Evolutionary conservation across 2,888 invertebrate species (phyloP).

Genomic region (Plagiodera versicolora): DNA sequence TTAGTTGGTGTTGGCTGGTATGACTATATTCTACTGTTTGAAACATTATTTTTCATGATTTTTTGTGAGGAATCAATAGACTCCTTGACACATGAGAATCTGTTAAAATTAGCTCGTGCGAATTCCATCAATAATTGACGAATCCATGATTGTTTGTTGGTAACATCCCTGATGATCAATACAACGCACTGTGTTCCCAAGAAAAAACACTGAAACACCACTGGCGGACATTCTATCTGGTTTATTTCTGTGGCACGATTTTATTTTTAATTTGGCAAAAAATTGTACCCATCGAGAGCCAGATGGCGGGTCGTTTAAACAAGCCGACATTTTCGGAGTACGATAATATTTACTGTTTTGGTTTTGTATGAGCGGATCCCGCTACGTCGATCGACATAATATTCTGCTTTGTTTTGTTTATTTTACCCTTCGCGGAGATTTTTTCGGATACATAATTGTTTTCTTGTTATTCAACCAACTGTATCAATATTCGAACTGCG

Average conservation of each 20-base stretch:
- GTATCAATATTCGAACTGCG: too few relatives aligned
- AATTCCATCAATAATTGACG: too few relatives aligned
- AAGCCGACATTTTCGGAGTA: conserved; percentile 18
- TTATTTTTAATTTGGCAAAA: conserved; percentile 29
- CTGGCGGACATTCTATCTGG: conserved; percentile 22
- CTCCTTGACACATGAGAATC: too few relatives aligned
- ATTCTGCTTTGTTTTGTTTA: conserved; percentile 10
- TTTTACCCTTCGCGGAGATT: not conserved
- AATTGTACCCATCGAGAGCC: conserved; percentile 13
- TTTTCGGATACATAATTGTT: conserved; percentile 5
- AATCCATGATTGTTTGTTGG: too few relatives aligned
- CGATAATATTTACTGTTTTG: conserved; percentile 25
- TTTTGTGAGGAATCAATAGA: too few relatives aligned
- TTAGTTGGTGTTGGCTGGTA: too few relatives aligned
- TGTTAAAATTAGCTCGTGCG: too few relatives aligned
- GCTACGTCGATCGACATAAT: not conserved
- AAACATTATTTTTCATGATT: too few relatives aligned
- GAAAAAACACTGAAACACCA: not conserved
- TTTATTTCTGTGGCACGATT: conserved; percentile 28
- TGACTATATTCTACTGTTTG: too few relatives aligned
- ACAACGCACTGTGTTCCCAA: not conserved
- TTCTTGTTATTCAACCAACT: not conserved
- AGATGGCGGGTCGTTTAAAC: conserved; percentile 22
- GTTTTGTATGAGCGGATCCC: conserved; percentile 8
- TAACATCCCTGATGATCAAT: too few relatives aligned